Base-by-base conservation (phyloP, 2,797 vertebrate genomes). In the Pteropus rufus region DNA sequence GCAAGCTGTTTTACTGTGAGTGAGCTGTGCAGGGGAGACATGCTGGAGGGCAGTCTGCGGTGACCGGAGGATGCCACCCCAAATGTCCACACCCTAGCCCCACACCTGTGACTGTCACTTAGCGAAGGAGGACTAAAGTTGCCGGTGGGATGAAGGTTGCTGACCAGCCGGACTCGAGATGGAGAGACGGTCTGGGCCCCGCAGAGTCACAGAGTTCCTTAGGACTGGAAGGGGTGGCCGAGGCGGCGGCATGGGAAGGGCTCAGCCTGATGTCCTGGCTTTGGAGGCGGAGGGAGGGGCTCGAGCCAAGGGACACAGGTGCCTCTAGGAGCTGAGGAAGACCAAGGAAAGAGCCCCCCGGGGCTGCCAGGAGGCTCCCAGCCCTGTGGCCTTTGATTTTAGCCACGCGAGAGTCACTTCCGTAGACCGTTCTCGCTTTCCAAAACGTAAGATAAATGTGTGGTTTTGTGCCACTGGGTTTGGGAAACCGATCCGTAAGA, bases 121-220 rank as follows among this genome's bases (percentile, higher is more conserved):
- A 18, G 52, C 69, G 24, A 26, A 58, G 44, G 26, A 10, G n/a
- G 6, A 11, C 24, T 10, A 14, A 12, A 6, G 46, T 23, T 79
- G 46, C 44, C 44, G 41, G 39, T 26, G 23, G 23, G 26, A 16
- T 5, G 7, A 23, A 41, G n/a, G 26, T 10, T 7, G 29, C 85
- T 26, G 3, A 24, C 31, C 6, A 7, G n/a, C 39, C 5, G 26
- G 19, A 14, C 52, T 1, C 3, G 41, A 52, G 41, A 1, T 0
- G 23, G 16, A 16, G 8, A 34, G 31, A 10, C 5, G 9, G 0
- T 4, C 46, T 7, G 34, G 70, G 39, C n/a, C 62, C 14, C 46
- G 15, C 4, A 5, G 19, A 1, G 10, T 21, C 21, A 1, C 2
- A 2, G 7, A 19, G 1, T 0, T 9, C 41, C 54, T 34, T 16